A percentile compares a stretch with the other conserved stretches of the same genome.
These are phyloP conservation scores for Amphipyra tragopoginis DNA, from an alignment of 2,888 invertebrate genomes.

Conservation along the genomic window DNA sequence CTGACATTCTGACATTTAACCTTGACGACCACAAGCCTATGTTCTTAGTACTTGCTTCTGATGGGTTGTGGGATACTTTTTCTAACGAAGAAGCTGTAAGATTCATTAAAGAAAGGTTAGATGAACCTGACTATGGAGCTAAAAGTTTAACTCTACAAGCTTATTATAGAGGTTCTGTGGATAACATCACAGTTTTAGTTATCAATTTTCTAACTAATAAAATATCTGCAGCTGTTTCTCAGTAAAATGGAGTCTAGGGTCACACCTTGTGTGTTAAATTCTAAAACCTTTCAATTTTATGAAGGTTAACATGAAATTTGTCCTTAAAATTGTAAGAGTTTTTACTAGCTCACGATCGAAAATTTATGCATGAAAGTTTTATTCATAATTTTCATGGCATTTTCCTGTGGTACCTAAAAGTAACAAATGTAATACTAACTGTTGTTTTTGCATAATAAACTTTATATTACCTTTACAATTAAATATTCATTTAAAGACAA, in stretches of 20 bases:
- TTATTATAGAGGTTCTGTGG: slow-evolving; percentile 97
- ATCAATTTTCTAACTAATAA: slow-evolving; percentile 93
- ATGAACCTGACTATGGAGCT: slow-evolving; percentile 97
- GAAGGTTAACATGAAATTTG: slow-evolving; percentile 41
- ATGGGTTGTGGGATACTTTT: slow-evolving; percentile 99
- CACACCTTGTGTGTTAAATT: slow-evolving; percentile 36
- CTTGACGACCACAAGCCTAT: slow-evolving; percentile 95
- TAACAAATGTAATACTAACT: slow-evolving; percentile 44
- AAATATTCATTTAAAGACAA: slow-evolving; percentile 5
- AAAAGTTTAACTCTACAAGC: slow-evolving; percentile 97
- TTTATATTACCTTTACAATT: slow-evolving; percentile 3
- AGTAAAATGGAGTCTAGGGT: slow-evolving; percentile 55
- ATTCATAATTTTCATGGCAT: slow-evolving; percentile 21
- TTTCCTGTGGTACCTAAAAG: slow-evolving; percentile 34
- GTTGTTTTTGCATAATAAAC: slow-evolving; percentile 40
- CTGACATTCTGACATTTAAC: slow-evolving; percentile 98
- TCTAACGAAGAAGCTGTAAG: slow-evolving; percentile 98
- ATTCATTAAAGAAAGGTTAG: slow-evolving; percentile 95
- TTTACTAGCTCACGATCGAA: slow-evolving; percentile 36
- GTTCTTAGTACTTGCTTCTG: slow-evolving; percentile 97
- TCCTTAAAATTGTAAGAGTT: slow-evolving; percentile 35
- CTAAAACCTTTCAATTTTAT: slow-evolving; percentile 47
- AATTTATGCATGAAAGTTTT: slow-evolving; percentile 23
- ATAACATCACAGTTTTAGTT: slow-evolving; percentile 98
- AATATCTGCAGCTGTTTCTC: slow-evolving; percentile 66